phyloP scores from a whole-genome alignment of 2,797 vertebrate species.

The Semaprochilodus insignis region DNA sequence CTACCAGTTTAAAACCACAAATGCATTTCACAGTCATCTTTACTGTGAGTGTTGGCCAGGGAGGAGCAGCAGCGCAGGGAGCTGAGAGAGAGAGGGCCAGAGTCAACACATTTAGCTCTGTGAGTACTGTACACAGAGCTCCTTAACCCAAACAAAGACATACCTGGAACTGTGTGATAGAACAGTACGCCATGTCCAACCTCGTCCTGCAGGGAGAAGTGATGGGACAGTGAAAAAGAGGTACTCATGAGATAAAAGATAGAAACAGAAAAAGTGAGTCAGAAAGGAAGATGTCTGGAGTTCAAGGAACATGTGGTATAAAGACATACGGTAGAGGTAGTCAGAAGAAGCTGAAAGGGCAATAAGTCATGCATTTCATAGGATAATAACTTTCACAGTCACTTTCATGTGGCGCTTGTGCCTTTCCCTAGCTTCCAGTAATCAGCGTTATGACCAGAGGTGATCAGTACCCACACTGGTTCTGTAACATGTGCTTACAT shows the following conservation, averaged over 20 bases:
- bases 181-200: constrained; percentile 66
- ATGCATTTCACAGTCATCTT: constrained; percentile 2
- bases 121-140: neutral
- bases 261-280: neutral
- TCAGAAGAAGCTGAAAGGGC: constrained; percentile 20
- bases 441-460: neutral
- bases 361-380: neutral
- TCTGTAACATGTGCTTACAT: too few relatives aligned
- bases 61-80: neutral
- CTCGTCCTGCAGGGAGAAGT: constrained; percentile 52
- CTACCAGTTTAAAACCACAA: constrained; percentile 3
- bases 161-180: neutral
- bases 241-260: neutral
- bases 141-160: neutral
- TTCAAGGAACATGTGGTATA: neutral
- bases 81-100: constrained; percentile 1
- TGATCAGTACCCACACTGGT: neutral
- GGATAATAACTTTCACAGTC: neutral
- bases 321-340: constrained; percentile 21
- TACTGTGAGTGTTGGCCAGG: neutral
- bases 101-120: constrained; percentile 18
- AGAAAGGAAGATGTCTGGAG: neutral
- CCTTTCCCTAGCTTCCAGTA: neutral
- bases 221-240: neutral
- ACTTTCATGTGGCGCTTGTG: neutral